Base-by-base conservation (phyloP, 1,140 invertebrate species). In the Bombus haemorrhoidalis region DNA sequence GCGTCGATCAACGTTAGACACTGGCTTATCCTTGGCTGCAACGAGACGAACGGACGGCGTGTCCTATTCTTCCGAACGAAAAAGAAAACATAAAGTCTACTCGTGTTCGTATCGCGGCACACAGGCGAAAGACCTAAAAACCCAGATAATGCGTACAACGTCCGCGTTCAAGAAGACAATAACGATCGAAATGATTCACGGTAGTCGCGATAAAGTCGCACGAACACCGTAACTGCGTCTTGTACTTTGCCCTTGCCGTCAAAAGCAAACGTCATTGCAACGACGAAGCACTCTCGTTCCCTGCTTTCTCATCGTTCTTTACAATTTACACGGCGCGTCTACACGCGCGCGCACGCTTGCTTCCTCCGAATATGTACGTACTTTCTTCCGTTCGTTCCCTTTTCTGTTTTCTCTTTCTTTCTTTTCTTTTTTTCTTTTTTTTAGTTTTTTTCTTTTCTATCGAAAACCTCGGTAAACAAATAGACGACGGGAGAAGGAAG, bases 141-240 rank as follows among this genome's bases (percentile, higher is more conserved):
- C 88, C 90, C 69, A 86, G 87, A 92, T 92, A 91, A 86, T 62
- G 57, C 80, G 76, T 32, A 69, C 62, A 86, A 85, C 72, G 87
- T 89, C 84, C 74, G 57, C 74, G 74, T 75, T 37, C 68, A 88
- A 91, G 89, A 92, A 91, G 90, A 92, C 90, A 93, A 91, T 92
- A 92, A 92, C 86, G 91, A 91, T 92, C 83, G n/a, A 85, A 64
- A 92, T 94, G 94, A 95, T 94, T 95, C 93, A 95, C 89, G 86
- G 73, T 89, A 85, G 90, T 34, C 1, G 82, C 74, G 92, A 94
- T 94, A 94, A 94, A 93, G 83, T 88, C 90, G 90, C 86, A 91
- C 92, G 91, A 87, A 92, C 88, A 93, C 92, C 88, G 92, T 94
- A 94, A 95, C 93, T 95, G 92, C 94, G 94, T 78, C 91, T 93